Evolutionary conservation across 23 tunicate species (phyloP).

Genomic region (Trididemnum clinides): DNA sequence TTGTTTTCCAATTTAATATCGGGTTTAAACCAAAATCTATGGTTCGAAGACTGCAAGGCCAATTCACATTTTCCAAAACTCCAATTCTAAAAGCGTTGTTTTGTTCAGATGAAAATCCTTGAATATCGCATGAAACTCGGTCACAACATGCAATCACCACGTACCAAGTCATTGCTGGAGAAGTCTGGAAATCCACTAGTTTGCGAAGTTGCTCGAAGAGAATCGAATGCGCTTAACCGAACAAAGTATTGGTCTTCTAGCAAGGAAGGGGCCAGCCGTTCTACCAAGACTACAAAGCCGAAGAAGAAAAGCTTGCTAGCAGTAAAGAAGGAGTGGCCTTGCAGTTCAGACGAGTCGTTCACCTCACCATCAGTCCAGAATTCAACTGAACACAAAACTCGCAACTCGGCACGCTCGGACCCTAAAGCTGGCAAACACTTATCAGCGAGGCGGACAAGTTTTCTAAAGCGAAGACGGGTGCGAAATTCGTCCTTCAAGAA

Average conservation of each 20-base stretch:
- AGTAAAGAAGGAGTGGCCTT: neutral
- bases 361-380: neutral
- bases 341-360: neutral
- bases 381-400: neutral
- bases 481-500: neutral
- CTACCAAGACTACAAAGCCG: neutral
- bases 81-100: no score
- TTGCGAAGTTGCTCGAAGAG: conserved; percentile 52
- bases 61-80: no score
- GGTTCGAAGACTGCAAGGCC: no score
- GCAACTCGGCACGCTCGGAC: neutral
- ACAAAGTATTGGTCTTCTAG: conserved; percentile 51
- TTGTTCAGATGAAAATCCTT: conserved; percentile 50
- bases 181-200: conserved; percentile 50
- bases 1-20: no score
- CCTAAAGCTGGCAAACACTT: neutral
- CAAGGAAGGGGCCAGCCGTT: neutral
- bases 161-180: conserved; percentile 32
- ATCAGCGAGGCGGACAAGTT: neutral
- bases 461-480: neutral
- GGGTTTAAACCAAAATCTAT: no score
- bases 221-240: conserved; percentile 26
- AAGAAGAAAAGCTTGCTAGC: neutral
- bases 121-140: conserved; percentile 60
- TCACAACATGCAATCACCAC: conserved; percentile 16